Base-by-base conservation (phyloP, 1,140 invertebrate species). In the Phortica variegata region DNA sequence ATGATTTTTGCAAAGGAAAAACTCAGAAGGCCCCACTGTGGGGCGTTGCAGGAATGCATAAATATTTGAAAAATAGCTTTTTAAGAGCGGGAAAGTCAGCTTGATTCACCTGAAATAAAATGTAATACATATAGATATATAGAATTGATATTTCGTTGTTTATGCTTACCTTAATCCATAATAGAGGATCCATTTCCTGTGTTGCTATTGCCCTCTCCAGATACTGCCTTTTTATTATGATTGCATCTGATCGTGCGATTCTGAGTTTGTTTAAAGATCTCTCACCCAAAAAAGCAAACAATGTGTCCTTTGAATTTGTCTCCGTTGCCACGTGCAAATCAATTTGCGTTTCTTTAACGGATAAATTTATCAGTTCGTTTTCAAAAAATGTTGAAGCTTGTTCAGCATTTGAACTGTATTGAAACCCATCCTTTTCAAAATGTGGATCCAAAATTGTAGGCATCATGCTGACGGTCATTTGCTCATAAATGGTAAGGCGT, bases 181-280 rank as follows among this genome's bases (percentile, higher is more conserved):
- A 40, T 8, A 51, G 20, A 46, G 43, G 23, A 23, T 54, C 39
- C 4, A 40, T 34, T 39, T 52, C 49, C 36, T 51, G 49, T 19
- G 9, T n/a, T 42, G 13, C 43, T 23, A 45, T 36, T n/a, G n/a
- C n/a, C n/a, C n/a, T n/a, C n/a, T n/a, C n/a, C 47, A 49, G 42
- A 54, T 54, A 49, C 12, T 54, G 52, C 47, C 47, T 49, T 9
- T 45, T 45, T 32, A 31, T 54, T 13, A 54, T 3, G n/a, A 44
- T 49, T 36, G 47, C 47, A 43, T 49, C 47, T 6, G 18, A 12
- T 48, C 23, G 15, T 41, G 36, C 13, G 38, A 29, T 48, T 48
- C 7, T 18, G n/a, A 31, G 3, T 34, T 48, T 48, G 18, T 18
- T 34, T 2, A 41, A 29, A 12, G 46, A 33, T 31, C 31, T 21